Evolutionary conservation across 37 sponge, comb jelly and placozoan species (phyloP), one percentile per base, ranked within the genome.

Genomic region (Cliona cf. orientalis): DNA sequence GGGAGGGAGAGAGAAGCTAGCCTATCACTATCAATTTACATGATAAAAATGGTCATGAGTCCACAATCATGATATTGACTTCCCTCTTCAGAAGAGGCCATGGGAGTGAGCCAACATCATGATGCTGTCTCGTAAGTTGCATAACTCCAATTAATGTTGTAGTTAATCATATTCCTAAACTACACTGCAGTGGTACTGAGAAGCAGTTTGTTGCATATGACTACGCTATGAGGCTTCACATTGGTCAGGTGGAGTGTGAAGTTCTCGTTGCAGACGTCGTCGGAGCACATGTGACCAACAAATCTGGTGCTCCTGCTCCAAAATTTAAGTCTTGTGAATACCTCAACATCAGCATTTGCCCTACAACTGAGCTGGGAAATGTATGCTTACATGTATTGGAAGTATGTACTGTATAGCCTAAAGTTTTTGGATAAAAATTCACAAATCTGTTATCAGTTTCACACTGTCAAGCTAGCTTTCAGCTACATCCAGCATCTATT

Each of bases 61-160:
- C n/a, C n/a, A n/a, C n/a, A n/a, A n/a, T n/a, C n/a, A n/a, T n/a
- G n/a, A n/a, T n/a, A n/a, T 41, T 69, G n/a, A 26, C 29, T 61
- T 35, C 43, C 33, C 67, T 46, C n/a, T n/a, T 23, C 34, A 84
- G 76, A 59, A 33, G 60, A 80, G 26, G 94, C 99, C 29, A 89
- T 96, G 95, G 99, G 93, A 32, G 92, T 98, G 38, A 84, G 78
- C 12, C 99, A 98, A 45, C 99, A 98, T 76, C 99, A 98, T 46
- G 99, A 98, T 90, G 96, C 99, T 37, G 95, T 98, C 55, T 82
- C 86, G 86, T 88, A 82, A 82, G 89, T 69, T 41, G 12, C n/a
- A n/a, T n/a, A 42, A n/a, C n/a, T n/a, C n/a, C n/a, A n/a, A n/a
- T n/a, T n/a, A n/a, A n/a, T n/a, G n/a, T n/a, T 38, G 6, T 37